Conservation (phyloP, 2,113 vertebrate genomes). For the Corvus cornix region DNA sequence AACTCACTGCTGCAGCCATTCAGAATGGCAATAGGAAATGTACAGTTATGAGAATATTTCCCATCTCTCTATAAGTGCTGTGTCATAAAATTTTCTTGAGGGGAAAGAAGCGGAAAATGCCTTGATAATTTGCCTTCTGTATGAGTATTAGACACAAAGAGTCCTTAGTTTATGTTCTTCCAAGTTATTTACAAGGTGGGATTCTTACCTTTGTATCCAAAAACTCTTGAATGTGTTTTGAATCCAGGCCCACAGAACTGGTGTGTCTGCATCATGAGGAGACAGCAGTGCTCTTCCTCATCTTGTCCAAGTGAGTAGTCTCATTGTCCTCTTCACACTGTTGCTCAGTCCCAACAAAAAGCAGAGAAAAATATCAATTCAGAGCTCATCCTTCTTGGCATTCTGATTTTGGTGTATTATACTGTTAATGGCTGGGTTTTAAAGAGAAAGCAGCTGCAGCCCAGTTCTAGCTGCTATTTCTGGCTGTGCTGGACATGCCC, state of each 20-base stretch:
- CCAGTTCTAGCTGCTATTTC: background rate
- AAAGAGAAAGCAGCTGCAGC: background rate
- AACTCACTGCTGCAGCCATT: background rate
- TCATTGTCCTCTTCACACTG: background rate
- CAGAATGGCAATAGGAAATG: background rate
- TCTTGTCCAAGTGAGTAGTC: background rate
- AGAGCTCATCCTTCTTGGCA: background rate
- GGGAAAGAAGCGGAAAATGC: background rate
- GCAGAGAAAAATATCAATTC: background rate
- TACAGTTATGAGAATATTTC: background rate
- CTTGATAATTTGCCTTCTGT: background rate
- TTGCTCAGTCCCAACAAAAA: background rate
- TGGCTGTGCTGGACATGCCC: background rate
- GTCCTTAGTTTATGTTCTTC: background rate
- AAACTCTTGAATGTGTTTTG: background rate
- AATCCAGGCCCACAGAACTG: background rate
- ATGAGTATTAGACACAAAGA: background rate
- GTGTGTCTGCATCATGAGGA: rapidly evolving
- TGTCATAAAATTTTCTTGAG: background rate
- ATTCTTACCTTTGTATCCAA: background rate
- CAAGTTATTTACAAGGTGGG: background rate
- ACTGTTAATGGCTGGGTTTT: background rate
- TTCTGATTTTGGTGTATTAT: background rate
- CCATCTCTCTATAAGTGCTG: background rate
- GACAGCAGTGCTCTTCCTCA: rapidly evolving